phyloP scores from a whole-genome alignment of 2,888 invertebrate species.

The Ctenicera cuprea region DNA sequence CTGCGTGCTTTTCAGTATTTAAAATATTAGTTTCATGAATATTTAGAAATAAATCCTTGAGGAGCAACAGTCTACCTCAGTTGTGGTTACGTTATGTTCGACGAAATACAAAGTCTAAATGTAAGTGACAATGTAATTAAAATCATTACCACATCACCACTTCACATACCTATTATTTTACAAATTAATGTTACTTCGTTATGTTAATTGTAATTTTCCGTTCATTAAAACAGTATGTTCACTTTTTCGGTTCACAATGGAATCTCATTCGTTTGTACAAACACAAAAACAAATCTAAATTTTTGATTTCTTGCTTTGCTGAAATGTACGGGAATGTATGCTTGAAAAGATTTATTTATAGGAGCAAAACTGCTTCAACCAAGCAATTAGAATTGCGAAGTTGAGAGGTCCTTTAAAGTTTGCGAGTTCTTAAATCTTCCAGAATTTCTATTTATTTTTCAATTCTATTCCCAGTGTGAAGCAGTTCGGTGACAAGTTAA shows the following conservation, averaged over 20 bases:
- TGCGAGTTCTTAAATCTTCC: conserved; percentile 1
- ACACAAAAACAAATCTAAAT: conserved; percentile 3
- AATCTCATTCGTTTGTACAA: background rate
- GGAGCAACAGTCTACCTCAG: too few relatives aligned
- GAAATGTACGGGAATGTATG: background rate
- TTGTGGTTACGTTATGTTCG: too few relatives aligned
- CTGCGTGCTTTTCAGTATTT: too few relatives aligned
- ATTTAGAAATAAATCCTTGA: too few relatives aligned
- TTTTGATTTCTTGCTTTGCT: background rate
- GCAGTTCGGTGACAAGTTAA: conserved; percentile 26
- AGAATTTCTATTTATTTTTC: conserved; percentile 39
- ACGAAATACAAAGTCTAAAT: too few relatives aligned
- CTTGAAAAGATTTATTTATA: conserved; percentile 6
- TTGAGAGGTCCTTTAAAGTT: conserved; percentile 11
- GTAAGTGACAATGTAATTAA: too few relatives aligned
- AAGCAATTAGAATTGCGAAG: conserved; percentile 22
- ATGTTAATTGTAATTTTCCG: background rate
- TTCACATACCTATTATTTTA: too few relatives aligned
- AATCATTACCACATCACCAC: too few relatives aligned
- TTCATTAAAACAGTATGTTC: background rate
- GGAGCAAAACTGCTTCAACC: background rate
- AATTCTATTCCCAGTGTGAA: conserved; percentile 35
- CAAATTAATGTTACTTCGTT: background rate
- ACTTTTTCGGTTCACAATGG: background rate
- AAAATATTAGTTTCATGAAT: too few relatives aligned